Percentiles rank a stretch among this genome's conserved stretches.
Conservation (phyloP, 2,113 vertebrate genomes). For the Gobiocypris rarus region DNA sequence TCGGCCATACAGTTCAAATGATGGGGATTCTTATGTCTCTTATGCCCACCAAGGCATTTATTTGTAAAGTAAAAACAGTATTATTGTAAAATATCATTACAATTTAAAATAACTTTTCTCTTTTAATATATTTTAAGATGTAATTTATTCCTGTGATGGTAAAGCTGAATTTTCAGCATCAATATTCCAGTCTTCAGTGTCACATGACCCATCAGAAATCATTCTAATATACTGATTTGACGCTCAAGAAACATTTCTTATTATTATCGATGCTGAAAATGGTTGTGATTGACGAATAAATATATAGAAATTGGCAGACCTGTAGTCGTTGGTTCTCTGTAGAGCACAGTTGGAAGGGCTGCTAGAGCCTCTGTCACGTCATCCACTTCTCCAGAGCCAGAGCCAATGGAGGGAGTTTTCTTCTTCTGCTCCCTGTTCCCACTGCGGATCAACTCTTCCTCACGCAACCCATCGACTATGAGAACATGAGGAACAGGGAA, state of each 20-base stretch:
- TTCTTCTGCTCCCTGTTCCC: constrained; percentile 71
- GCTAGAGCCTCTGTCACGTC: constrained; percentile 66
- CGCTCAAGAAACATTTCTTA: not conserved
- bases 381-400: constrained; percentile 71
- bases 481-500: not conserved
- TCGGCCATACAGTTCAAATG: no score
- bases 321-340: constrained; percentile 62
- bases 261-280: not conserved
- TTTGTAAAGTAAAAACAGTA: not conserved
- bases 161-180: no score
- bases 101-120: not conserved
- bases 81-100: not conserved
- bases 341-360: constrained; percentile 67
- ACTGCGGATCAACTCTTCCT: constrained; percentile 75
- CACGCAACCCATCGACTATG: constrained; percentile 69
- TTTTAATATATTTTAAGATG: no score
- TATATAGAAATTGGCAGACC: constrained; percentile 16
- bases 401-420: constrained; percentile 67
- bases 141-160: no score
- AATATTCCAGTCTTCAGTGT: no score
- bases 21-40: no score
- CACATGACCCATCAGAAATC: not conserved
- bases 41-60: not conserved
- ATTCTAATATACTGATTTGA: not conserved
- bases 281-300: not conserved